Percentiles rank a stretch among this genome's conserved stretches.
phyloP scores from a whole-genome alignment of 1,140 invertebrate genomes.

The Leptestheria dahalacensis region DNA sequence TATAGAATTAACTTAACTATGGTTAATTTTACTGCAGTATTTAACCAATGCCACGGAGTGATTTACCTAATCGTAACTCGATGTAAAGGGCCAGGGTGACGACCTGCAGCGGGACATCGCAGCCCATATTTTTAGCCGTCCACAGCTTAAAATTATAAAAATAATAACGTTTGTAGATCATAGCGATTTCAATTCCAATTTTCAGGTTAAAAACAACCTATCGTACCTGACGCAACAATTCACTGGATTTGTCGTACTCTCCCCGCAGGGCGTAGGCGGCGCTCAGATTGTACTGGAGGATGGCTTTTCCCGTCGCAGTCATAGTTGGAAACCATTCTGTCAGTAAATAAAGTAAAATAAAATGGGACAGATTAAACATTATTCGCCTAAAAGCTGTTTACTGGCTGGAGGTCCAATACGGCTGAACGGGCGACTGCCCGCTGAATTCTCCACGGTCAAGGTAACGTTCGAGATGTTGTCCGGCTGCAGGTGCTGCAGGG shows the following conservation, averaged over 20 bases:
- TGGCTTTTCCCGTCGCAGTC: conserved; percentile 44
- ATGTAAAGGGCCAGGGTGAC: conserved; percentile 54
- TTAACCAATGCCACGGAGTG: neutral
- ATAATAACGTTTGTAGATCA: too few species aligned
- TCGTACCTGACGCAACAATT: conserved; percentile 45
- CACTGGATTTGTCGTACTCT: conserved; percentile 54
- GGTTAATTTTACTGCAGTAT: too few species aligned
- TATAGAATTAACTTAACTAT: too few species aligned
- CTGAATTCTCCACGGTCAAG: conserved; percentile 23
- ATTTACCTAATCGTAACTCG: conserved; percentile 48
- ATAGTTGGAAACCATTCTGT: conserved; percentile 52
- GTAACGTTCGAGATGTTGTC: conserved; percentile 48
- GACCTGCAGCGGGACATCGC: conserved; percentile 51
- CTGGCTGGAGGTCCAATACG: neutral
- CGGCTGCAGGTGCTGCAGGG: conserved; percentile 67
- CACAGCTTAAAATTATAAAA: conserved; percentile 33
- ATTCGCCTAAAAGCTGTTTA: neutral
- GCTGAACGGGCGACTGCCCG: neutral
- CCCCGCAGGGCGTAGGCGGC: conserved; percentile 57
- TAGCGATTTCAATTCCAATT: too few species aligned
- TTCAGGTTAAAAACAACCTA: neutral
- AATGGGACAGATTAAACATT: neutral
- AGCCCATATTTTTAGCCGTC: conserved; percentile 37
- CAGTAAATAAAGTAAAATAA: conserved; percentile 24
- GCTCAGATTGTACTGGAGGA: conserved; percentile 64